Percentiles rank a stretch among this genome's conserved stretches.
Conservation (phyloP, 2,888 invertebrate species). For the Scelioninae gen. 2 region DNA sequence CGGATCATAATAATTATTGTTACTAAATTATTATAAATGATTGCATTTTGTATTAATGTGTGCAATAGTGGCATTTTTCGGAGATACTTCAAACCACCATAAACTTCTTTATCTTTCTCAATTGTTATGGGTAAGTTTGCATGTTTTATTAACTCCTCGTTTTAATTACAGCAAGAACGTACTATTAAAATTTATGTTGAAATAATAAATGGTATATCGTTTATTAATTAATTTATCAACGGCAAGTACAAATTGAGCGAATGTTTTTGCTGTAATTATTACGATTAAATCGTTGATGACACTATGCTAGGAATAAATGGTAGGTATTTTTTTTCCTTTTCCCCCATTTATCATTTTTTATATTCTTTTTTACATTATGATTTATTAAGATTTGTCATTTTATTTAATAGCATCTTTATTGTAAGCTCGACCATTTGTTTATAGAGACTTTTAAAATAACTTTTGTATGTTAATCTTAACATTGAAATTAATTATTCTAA, state of each 20-base stretch:
- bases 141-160: slow-evolving; percentile 62
- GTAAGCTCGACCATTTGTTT: slow-evolving; percentile 1
- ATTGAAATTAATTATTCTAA: slow-evolving; percentile 7
- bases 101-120: slow-evolving; percentile 78
- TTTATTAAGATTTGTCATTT: slow-evolving; percentile 2
- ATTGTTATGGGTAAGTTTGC: slow-evolving; percentile 77
- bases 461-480: background rate
- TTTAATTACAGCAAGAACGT: slow-evolving; percentile 62
- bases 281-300: slow-evolving; percentile 48
- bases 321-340: slow-evolving; percentile 62
- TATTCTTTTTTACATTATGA: slow-evolving; percentile 3
- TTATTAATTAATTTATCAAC: background rate
- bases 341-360: slow-evolving; percentile 1
- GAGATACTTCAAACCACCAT: slow-evolving; percentile 78
- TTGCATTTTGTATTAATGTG: slow-evolving; percentile 50
- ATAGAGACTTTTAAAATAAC: background rate
- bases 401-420: slow-evolving; percentile 11
- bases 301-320: slow-evolving; percentile 66
- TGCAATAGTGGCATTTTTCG: slow-evolving; percentile 76
- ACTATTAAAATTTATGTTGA: background rate
- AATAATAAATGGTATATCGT: no score
- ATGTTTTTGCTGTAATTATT: slow-evolving; percentile 61
- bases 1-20: no score
- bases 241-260: no score
- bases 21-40: no score